A percentile compares a stretch with the other conserved stretches of the same genome.
These are phyloP conservation scores for Malurus elegans DNA, from an alignment of 2,113 vertebrate genomes.

Conservation along the genomic window DNA sequence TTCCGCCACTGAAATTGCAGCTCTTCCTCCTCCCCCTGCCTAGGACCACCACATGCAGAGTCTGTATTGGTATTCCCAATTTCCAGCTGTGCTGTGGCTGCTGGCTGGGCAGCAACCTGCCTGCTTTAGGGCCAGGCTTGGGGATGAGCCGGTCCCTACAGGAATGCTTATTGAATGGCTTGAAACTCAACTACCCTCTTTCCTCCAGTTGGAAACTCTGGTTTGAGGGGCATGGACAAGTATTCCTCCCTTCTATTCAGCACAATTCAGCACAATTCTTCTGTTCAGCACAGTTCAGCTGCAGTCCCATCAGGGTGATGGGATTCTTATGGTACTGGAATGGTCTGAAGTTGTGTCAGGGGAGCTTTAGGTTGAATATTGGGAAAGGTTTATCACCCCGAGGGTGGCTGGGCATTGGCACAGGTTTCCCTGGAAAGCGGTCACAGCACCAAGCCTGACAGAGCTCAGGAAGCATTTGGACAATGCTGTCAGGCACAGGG, in stretches of 20 bases:
- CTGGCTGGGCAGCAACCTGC: neutral
- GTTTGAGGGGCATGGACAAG: neutral
- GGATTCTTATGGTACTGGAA: neutral
- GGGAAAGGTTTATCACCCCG: neutral
- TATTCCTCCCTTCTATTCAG: neutral
- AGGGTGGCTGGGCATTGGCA: neutral
- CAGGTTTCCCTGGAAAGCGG: neutral
- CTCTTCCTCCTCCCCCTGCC: neutral
- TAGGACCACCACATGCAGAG: no score
- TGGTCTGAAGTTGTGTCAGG: neutral
- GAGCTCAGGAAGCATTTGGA: neutral
- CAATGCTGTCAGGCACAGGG: neutral
- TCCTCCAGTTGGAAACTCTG: neutral
- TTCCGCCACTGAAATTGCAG: neutral
- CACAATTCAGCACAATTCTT: neutral
- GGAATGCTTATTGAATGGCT: neutral
- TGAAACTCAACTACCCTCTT: neutral
- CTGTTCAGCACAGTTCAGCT: rapidly evolving
- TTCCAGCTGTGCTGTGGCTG: rapidly evolving
- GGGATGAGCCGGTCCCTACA: neutral
- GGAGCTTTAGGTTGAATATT: neutral
- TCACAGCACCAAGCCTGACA: neutral
- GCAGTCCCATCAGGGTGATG: neutral
- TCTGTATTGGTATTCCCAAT: rapidly evolving
- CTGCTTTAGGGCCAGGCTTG: rapidly evolving